Base-by-base conservation (phyloP, 1,140 invertebrate genomes). In the Chironomus striatipennis region DNA sequence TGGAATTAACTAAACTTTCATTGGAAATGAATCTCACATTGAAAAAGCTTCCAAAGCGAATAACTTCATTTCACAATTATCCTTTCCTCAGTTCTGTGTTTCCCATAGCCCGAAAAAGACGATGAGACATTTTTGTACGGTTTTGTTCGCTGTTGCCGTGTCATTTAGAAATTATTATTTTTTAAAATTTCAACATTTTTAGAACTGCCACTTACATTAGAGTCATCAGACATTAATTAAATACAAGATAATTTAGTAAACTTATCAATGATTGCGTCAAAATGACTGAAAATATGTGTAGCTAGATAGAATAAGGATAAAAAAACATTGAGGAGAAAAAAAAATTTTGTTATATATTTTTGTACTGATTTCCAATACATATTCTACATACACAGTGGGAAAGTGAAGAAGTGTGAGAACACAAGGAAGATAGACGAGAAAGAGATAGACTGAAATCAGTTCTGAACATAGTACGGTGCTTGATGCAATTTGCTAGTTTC, bases 41-140 rank as follows among this genome's bases (percentile, higher is more conserved):
- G n/a, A n/a, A n/a, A n/a, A 34, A 34, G 24, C 24, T 34, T 34
- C 24, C 24, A 34, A 34, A 34, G 24, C 24, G 24, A 34, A 34
- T 34, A 34, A 34, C 24, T 57, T n/a, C 47, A n/a, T 15, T 15
- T 57, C 47, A 57, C n/a, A 57, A 57, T 57, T n/a, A n/a, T 57
- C 47, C 47, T n/a, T 57, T 57, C 24, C 24, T 57, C 47, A 57
- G 47, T 57, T 57, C 47, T 57, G 47, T 57, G 47, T 57, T 57
- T 57, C 47, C 47, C 47, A 57, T 57, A 57, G 47, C 12, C 47
- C n/a, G 47, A 57, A 57, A n/a, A n/a, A 57, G 47, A 57, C 47
- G 47, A 57, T 15, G 12, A 57, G 47, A 57, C 47, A n/a, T 57
- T 47, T 57, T 57, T 57, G 47, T 57, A 57, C 47, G 47, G 12